phyloP scores from a whole-genome alignment of 2,888 invertebrate species.

The Philereme vetulata region DNA sequence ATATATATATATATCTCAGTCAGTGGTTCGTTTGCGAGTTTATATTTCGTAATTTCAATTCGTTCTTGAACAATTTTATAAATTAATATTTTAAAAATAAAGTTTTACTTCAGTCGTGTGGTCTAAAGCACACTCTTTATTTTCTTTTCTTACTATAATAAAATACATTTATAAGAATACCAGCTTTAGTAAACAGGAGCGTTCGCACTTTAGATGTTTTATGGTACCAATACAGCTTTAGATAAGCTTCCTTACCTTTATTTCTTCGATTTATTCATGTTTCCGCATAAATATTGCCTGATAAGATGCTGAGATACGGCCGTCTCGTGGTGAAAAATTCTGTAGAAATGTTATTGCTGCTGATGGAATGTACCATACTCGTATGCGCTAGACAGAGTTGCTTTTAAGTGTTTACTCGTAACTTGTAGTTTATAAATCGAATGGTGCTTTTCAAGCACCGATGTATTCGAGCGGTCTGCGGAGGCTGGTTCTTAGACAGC shows the following conservation, averaged over 20 bases:
- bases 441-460: no score
- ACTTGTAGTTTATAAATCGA: no score
- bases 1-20: no score
- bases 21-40: no score
- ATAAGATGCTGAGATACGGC: slow-evolving; percentile 48
- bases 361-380: slow-evolving; percentile 4
- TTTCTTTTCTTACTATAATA: slow-evolving; percentile 10
- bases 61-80: no score
- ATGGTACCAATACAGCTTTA: slow-evolving; percentile 70
- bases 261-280: slow-evolving; percentile 79
- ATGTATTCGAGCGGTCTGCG: no score
- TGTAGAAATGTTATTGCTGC: slow-evolving; percentile 25
- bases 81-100: no score
- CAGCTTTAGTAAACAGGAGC: slow-evolving; percentile 39
- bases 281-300: slow-evolving; percentile 69
- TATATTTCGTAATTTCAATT: no score
- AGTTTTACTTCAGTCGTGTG: no score
- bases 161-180: slow-evolving; percentile 12
- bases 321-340: slow-evolving; percentile 28
- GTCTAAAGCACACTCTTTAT: no score
- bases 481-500: no score
- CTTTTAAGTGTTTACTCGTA: no score
- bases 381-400: slow-evolving; percentile 16
- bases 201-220: slow-evolving; percentile 64
- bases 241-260: slow-evolving; percentile 73